Conservation (phyloP, 2,888 invertebrate species). For the Meganola albula region DNA sequence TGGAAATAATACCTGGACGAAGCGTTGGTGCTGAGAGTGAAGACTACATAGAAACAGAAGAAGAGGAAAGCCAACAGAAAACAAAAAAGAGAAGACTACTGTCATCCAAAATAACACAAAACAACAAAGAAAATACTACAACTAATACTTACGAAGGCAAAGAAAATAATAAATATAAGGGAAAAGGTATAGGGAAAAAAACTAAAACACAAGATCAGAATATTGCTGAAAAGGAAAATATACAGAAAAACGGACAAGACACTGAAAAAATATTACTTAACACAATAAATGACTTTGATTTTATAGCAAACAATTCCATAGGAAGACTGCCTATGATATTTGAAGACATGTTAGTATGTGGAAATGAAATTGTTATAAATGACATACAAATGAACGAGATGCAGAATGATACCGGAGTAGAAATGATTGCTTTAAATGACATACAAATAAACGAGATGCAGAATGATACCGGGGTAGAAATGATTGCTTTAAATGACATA, state of each 20-base stretch:
- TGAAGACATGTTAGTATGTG: slow-evolving; percentile 15
- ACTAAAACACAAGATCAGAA: slow-evolving; percentile 16
- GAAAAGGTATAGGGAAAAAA: slow-evolving; percentile 15
- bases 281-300: slow-evolving; percentile 15
- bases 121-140: slow-evolving; percentile 13
- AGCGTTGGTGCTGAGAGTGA: slow-evolving; percentile 8
- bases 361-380: slow-evolving; percentile 16
- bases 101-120: slow-evolving; percentile 14
- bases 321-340: slow-evolving; percentile 15
- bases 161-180: slow-evolving; percentile 15
- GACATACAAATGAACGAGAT: slow-evolving; percentile 8
- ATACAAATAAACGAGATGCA: slow-evolving; percentile 8
- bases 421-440: slow-evolving; percentile 8
- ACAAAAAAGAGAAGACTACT: slow-evolving; percentile 13
- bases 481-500: slow-evolving; percentile 1
- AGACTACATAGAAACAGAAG: slow-evolving; percentile 8
- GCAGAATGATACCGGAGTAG: slow-evolving; percentile 8
- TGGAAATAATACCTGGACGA: slow-evolving; percentile 9
- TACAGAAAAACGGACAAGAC: slow-evolving; percentile 11
- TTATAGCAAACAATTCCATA: slow-evolving; percentile 15
- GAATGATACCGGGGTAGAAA: slow-evolving; percentile 1
- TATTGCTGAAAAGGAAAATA: slow-evolving; percentile 14
- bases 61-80: slow-evolving; percentile 11
- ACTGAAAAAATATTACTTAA: slow-evolving; percentile 16
- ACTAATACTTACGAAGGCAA: slow-evolving; percentile 12